Percentiles rank a stretch among this genome's conserved stretches.
phyloP scores from a whole-genome alignment of 2,113 vertebrate genomes.

The Menidia beryllina region DNA sequence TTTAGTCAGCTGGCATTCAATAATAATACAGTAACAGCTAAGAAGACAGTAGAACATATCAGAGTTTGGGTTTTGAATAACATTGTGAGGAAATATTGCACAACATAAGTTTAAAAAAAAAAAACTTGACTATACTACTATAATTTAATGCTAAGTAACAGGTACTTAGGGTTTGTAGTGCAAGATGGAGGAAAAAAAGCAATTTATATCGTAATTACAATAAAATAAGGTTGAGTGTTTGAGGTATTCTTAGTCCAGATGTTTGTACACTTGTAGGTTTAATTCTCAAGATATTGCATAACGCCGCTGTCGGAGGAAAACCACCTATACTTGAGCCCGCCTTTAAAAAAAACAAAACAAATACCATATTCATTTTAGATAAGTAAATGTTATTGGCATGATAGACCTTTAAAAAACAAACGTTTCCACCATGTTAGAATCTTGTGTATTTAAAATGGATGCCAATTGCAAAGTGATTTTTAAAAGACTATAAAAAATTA shows the following conservation, averaged over 20 bases:
- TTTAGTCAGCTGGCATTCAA: constrained; percentile 56
- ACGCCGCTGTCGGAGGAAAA: constrained; percentile 65
- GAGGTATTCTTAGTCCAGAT: constrained; percentile 73
- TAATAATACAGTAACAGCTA: constrained; percentile 67
- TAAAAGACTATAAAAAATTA: background rate
- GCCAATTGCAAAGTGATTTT: background rate
- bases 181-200: constrained; percentile 54
- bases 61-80: constrained; percentile 67
- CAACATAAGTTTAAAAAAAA: constrained; percentile 61
- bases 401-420: constrained; percentile 5
- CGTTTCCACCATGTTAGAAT: constrained; percentile 5
- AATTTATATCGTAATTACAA: constrained; percentile 70
- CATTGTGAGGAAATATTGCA: constrained; percentile 69
- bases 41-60: constrained; percentile 71
- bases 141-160: constrained; percentile 78
- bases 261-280: constrained; percentile 73
- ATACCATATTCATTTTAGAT: constrained; percentile 33
- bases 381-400: constrained; percentile 12
- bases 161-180: constrained; percentile 77
- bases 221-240: constrained; percentile 69
- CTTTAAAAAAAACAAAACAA: constrained; percentile 10
- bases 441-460: constrained; percentile 36
- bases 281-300: constrained; percentile 58
- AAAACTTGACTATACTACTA: constrained; percentile 56
- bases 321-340: constrained; percentile 24